Evolutionary conservation across 2,888 invertebrate species (phyloP).

Genomic region (Sinelater perroti): DNA sequence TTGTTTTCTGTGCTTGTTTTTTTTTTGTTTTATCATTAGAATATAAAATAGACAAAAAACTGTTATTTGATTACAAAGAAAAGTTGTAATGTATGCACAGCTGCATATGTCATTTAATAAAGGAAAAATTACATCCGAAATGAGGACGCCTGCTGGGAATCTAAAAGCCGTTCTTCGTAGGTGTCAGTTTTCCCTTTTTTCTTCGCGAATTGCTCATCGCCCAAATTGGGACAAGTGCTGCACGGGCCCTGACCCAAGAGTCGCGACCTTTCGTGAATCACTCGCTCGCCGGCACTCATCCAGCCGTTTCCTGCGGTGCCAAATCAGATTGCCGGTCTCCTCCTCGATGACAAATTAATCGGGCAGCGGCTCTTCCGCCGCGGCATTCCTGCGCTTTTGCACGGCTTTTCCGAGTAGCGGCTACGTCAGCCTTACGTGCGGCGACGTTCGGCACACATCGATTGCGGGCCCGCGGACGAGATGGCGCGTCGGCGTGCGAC

Average conservation of each 20-base stretch:
- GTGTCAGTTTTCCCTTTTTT: background rate
- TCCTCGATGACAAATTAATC: constrained; percentile 5
- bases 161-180: background rate
- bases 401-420: constrained; percentile 1
- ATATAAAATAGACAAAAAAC: too few relatives aligned
- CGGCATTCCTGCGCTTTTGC: constrained; percentile 7
- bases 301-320: constrained; percentile 5
- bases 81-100: too few relatives aligned
- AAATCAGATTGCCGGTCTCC: constrained; percentile 20
- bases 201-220: background rate
- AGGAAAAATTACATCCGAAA: too few relatives aligned
- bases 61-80: too few relatives aligned
- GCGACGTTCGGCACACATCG: constrained; percentile 10
- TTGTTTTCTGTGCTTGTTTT: too few relatives aligned
- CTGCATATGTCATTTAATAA: too few relatives aligned
- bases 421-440: constrained; percentile 10
- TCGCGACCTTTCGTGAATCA: constrained; percentile 17
- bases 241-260: constrained; percentile 7
- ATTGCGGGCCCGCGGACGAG: constrained; percentile 3
- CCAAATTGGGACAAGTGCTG: constrained; percentile 14
- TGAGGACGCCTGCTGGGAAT: too few relatives aligned
- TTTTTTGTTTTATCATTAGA: too few relatives aligned
- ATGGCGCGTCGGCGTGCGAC: constrained; percentile 8
- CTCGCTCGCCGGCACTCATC: constrained; percentile 3
- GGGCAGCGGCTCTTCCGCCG: constrained; percentile 19